Evolutionary conservation across 2,797 vertebrate genomes (phyloP).

Genomic region (Trichosurus vulpecula): DNA sequence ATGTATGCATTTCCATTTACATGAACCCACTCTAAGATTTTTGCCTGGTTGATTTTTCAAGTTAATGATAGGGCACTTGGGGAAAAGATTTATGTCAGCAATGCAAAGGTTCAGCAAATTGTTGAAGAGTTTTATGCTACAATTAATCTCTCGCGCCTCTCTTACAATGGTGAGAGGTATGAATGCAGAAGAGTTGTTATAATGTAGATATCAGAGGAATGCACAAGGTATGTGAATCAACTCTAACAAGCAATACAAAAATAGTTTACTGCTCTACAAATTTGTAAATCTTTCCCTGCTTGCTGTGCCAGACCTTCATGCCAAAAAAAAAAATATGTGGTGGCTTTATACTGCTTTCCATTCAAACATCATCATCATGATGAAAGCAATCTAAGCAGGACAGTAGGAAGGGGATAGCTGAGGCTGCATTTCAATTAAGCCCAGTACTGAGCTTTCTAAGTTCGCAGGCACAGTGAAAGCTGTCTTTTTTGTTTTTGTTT

Average conservation of each 20-base stretch:
- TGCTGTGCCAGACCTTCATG: neutral
- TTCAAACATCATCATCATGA: constrained; percentile 40
- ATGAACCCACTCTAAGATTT: constrained; percentile 73
- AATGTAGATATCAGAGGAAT: constrained; percentile 68
- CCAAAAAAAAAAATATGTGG: constrained; percentile 22
- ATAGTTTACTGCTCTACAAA: constrained; percentile 28
- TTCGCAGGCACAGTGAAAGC: neutral
- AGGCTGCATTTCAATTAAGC: constrained; percentile 15
- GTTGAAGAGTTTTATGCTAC: constrained; percentile 73
- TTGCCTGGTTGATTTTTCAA: constrained; percentile 82
- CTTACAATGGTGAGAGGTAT: constrained; percentile 61
- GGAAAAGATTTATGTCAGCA: constrained; percentile 81
- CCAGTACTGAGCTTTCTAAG: neutral
- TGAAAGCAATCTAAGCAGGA: neutral
- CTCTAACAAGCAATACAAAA: constrained; percentile 39
- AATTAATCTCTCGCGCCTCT: constrained; percentile 79
- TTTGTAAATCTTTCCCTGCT: constrained; percentile 62
- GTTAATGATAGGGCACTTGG: constrained; percentile 83
- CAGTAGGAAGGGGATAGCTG: neutral
- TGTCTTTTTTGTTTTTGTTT: neutral
- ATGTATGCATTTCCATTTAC: constrained; percentile 76
- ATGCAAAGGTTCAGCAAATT: constrained; percentile 80
- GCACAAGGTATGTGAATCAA: constrained; percentile 58
- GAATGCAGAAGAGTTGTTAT: constrained; percentile 55
- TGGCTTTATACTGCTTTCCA: neutral